phyloP scores from a whole-genome alignment of 2,113 vertebrate genomes.

The Megalops atlanticus region DNA sequence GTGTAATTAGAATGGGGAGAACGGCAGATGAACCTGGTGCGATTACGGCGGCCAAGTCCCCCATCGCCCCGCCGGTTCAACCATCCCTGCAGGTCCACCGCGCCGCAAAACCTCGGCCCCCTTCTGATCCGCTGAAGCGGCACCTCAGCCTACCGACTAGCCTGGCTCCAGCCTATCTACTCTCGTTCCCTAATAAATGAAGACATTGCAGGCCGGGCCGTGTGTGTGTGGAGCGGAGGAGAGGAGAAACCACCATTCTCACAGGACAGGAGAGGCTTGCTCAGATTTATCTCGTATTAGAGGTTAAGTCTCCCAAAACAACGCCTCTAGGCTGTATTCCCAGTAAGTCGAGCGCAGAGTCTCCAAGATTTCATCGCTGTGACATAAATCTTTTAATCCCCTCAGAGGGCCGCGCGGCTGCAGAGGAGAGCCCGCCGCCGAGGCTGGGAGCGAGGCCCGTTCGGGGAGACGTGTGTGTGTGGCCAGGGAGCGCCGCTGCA shows the following conservation, averaged over 20 bases:
- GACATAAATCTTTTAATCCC: slow-evolving; percentile 59
- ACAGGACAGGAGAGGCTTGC: slow-evolving; percentile 32
- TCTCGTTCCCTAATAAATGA: background rate
- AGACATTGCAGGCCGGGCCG: background rate
- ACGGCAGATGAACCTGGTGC: slow-evolving; percentile 21
- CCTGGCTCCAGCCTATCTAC: too few species aligned
- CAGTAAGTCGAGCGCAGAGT: slow-evolving; percentile 40
- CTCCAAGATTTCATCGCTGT: slow-evolving; percentile 45
- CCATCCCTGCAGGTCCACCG: too few species aligned
- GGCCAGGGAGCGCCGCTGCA: slow-evolving; percentile 15
- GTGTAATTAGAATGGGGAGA: slow-evolving; percentile 35
- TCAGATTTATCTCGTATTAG: slow-evolving; percentile 39
- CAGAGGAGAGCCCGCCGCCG: background rate
- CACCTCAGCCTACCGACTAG: slow-evolving; percentile 32
- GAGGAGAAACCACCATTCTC: background rate
- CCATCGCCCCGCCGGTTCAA: background rate
- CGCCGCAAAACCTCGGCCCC: too few species aligned
- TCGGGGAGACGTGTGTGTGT: slow-evolving; percentile 18
- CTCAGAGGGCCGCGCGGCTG: slow-evolving; percentile 34
- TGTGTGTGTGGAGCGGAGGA: background rate
- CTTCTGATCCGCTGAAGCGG: background rate
- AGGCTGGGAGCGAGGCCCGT: background rate
- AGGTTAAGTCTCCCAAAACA: slow-evolving; percentile 46
- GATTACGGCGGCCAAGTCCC: background rate
- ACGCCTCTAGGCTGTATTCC: slow-evolving; percentile 39